Conservation (phyloP, 92 coral and sea anemone genomes). For the Desmophyllum pertusum region DNA sequence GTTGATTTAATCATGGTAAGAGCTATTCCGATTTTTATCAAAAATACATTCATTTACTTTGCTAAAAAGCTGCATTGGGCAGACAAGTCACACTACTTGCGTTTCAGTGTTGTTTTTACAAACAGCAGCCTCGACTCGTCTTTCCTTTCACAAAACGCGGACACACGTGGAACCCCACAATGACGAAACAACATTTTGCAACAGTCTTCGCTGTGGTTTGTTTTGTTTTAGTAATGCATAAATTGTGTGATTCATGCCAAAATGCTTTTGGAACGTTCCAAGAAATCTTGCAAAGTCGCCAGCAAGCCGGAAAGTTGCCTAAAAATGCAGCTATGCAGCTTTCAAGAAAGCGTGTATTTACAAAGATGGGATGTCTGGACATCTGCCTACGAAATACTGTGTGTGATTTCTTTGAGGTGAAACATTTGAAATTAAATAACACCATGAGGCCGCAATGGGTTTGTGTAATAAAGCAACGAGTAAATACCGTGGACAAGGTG, state of each 20-base stretch:
- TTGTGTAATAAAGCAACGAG: not conserved
- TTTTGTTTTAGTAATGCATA: not conserved
- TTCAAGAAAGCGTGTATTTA: not conserved
- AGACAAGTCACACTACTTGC: no score
- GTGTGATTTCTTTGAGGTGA: slow-evolving; percentile 12
- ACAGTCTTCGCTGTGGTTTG: not conserved
- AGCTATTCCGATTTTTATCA: no score
- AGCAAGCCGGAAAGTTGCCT: not conserved
- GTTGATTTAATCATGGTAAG: no score
- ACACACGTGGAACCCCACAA: not conserved
- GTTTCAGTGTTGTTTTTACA: no score
- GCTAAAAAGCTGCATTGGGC: no score
- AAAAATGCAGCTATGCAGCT: not conserved
- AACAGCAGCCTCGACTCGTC: not conserved
- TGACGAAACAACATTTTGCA: not conserved
- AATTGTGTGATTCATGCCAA: not conserved
- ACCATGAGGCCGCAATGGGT: not conserved
- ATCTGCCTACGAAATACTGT: not conserved
- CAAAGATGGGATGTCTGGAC: slow-evolving; percentile 6
- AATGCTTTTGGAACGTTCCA: not conserved
- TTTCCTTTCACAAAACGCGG: not conserved
- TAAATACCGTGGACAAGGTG: not conserved
- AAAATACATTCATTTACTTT: no score
- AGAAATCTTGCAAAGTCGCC: not conserved
- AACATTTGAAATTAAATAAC: not conserved